Evolutionary conservation across 1,140 invertebrate species (phyloP), one percentile per base, ranked within the genome.

Genomic region (Ostrea denselamellosa): DNA sequence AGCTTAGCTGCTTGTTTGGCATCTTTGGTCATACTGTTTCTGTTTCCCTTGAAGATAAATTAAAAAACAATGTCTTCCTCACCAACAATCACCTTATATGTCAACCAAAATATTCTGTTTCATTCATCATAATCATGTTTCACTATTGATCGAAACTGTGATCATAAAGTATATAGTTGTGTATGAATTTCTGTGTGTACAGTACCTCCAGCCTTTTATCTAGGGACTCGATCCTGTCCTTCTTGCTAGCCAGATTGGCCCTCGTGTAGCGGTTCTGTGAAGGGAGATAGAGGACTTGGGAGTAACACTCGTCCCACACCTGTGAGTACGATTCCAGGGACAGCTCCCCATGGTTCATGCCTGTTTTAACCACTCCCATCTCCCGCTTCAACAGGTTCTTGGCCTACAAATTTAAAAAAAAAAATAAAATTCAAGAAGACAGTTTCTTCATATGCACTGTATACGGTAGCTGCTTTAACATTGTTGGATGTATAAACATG

Each of bases 261-360:
- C 98, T 96, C 0, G 98, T 99, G 92, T 99, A 99, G 87, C 98
- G 96, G 93, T 98, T 97, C 95, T 98, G 97, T 51, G 96, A 96
- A 0, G 98, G 98, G 81, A 99, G 94, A 93, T 97, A 99, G 2
- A 99, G 95, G 14, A 99, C 97, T 96, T 98, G 96, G 8, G 95
- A 96, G 52, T 98, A 96, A 95, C 98, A 99, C 95, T 99, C 98
- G 92, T 99, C 98, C 98, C 98, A 99, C n/a, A 99, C 98, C 95
- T 98, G 97, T 19, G 97, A 97, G 93, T 98, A 99, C 0, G 97
- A 96, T 89, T 99, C 98, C 2, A 98, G 94, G 2, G 98, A 97
- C 65, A 99, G 95, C 56, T 99, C 98, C 22, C 98, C 98, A 94
- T 99, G 98, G 2, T 96, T 97, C 98, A 99, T 99, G 84, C 98